Evolutionary conservation across 2,113 vertebrate genomes (phyloP), one percentile per base, ranked within the genome.

Genomic region (Panurus biarmicus): DNA sequence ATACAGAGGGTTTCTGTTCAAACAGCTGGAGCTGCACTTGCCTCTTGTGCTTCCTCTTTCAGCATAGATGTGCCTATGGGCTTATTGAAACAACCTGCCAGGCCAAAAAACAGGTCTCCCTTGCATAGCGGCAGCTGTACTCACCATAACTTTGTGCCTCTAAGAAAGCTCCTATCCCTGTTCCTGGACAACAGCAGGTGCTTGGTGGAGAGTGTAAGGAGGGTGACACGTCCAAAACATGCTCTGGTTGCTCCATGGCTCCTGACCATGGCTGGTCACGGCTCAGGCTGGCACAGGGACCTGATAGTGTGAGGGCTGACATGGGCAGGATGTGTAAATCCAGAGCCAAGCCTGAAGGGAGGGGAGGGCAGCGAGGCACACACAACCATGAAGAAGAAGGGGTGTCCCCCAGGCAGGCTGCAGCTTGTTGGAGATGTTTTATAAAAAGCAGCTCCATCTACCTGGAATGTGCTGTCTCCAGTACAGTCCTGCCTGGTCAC

Each of bases 151-250:
- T 19, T 38, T 42, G 19, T 73, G 29, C 22, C 15, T 80, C 45
- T 72, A 36, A 72, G 4, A 12, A 82, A 18, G 12, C 18, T 90
- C 11, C 53, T 57, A 4, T 73, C 28, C 17, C 25, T 12, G 13
- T 21, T 42, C 31, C 50, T 88, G 50, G 33, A 35, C 60, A 70
- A 31, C 8, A 51, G 31, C 33, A 60, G 22, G 16, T 67, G 18
- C 58, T 57, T 54, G 28, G 16, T 35, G 45, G 79, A 35, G 48
- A 28, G 36, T 4, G 1, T 40, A 31, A 28, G 33, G 29, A 72
- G 8, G 33, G 16, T 84, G 73, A 28, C 14, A 10, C 0, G 0
- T 60, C 29, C 0, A 0, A 53, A 53, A 45, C 12, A 35, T 4
- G 6, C 7, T 51, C 31, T 12, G 5, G 10, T 9, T 26, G 16